Conservation (phyloP, 1,140 invertebrate genomes). For the Trichonephila inaurata region DNA sequence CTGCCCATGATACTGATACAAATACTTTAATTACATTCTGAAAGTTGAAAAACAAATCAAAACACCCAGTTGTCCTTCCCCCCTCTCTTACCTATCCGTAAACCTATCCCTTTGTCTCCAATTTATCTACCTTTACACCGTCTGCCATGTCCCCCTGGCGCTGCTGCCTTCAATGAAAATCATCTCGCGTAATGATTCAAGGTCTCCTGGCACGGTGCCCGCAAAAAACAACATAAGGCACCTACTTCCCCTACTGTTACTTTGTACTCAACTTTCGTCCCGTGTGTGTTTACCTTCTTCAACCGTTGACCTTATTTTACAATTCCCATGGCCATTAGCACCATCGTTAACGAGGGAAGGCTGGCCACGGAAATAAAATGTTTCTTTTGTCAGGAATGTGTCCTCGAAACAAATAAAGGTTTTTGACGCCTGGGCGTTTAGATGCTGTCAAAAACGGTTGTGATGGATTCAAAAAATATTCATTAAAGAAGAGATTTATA, state of each 20-base stretch:
- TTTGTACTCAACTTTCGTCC: not conserved
- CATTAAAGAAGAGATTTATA: too few relatives aligned
- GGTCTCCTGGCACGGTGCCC: conserved; percentile 23
- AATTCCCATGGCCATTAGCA: not conserved
- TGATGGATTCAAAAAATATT: too few relatives aligned
- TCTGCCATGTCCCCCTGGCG: not conserved
- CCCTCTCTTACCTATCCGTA: too few relatives aligned
- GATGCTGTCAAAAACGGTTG: too few relatives aligned
- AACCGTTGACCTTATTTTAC: conserved; percentile 17
- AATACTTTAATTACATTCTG: too few relatives aligned
- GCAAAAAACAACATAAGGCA: not conserved
- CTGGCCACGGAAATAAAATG: not conserved
- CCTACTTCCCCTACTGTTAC: conserved; percentile 11
- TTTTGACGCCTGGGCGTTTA: too few relatives aligned
- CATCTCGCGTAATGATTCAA: conserved; percentile 4
- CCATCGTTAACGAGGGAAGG: not conserved
- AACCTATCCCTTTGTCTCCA: not conserved
- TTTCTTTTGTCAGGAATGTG: not conserved
- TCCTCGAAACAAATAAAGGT: too few relatives aligned
- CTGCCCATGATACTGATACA: too few relatives aligned
- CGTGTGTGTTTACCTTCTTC: conserved; percentile 28
- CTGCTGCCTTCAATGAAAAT: conserved; percentile 7
- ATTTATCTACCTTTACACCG: conserved; percentile 11
- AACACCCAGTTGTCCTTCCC: too few relatives aligned
- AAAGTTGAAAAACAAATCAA: too few relatives aligned